These are phyloP conservation scores for Athalia circularis DNA, from an alignment of 2,888 invertebrate genomes.

Conservation along the genomic window DNA sequence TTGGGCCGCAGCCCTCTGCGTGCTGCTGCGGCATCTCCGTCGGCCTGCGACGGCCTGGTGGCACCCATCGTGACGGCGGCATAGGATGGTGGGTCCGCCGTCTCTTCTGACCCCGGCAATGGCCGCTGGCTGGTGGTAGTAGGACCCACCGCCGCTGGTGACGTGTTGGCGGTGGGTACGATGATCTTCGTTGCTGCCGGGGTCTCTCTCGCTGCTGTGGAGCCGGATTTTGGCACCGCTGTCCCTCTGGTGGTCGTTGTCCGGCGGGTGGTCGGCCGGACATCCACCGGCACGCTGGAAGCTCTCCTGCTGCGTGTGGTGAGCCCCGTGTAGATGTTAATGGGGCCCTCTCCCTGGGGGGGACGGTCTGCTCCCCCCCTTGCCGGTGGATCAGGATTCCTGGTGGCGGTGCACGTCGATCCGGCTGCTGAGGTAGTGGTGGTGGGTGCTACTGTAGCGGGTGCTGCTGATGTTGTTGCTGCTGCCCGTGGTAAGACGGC, in stretches of 20 bases:
- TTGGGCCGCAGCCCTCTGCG: background rate
- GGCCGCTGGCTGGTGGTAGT: background rate
- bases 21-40: background rate
- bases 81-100: background rate
- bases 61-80: background rate
- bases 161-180: background rate
- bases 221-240: background rate
- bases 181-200: background rate
- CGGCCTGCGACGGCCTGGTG: background rate
- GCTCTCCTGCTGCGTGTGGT: conserved; percentile 3
- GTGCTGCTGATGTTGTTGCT: background rate
- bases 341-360: background rate
- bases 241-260: background rate
- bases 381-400: background rate
- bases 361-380: background rate
- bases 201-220: background rate
- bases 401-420: background rate
- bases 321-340: background rate
- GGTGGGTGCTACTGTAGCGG: background rate
- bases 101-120: background rate
- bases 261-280: background rate
- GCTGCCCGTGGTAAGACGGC: background rate
- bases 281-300: background rate
- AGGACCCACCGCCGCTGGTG: background rate
- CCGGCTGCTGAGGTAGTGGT: background rate